These are phyloP conservation scores for Tachina grossa DNA, from an alignment of 2,888 invertebrate species.

Conservation along the genomic window DNA sequence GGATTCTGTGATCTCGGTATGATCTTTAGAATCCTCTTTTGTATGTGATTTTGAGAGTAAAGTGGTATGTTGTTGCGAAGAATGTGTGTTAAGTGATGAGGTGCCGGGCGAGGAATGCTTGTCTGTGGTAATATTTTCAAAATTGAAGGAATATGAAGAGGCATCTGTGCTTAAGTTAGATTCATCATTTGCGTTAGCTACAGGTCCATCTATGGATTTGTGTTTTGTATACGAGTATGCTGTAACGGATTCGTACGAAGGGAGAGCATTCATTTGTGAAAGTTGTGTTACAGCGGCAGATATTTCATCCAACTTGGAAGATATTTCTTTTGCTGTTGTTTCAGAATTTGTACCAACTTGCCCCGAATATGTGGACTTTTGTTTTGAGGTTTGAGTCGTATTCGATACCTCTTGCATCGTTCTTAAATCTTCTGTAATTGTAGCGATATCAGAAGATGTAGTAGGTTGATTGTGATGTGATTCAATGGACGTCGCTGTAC, in stretches of 20 bases:
- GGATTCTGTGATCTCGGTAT: neutral
- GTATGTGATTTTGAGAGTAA: constrained; percentile 39
- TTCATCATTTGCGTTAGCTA: constrained; percentile 44
- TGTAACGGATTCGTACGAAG: constrained; percentile 55
- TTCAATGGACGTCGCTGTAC: constrained; percentile 25
- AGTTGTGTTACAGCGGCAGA: constrained; percentile 66
- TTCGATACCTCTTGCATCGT: neutral
- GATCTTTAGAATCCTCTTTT: neutral
- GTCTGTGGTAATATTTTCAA: constrained; percentile 70
- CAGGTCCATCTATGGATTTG: constrained; percentile 24
- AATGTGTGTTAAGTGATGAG: constrained; percentile 33
- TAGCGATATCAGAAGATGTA: constrained; percentile 37
- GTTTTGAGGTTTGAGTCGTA: neutral
- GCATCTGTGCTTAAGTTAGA: constrained; percentile 60
- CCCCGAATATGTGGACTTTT: constrained; percentile 57
- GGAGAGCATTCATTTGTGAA: constrained; percentile 66
- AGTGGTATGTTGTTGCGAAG: constrained; percentile 25
- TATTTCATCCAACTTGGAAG: constrained; percentile 71
- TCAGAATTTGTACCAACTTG: constrained; percentile 51
- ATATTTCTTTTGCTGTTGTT: constrained; percentile 67
- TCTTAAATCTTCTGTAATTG: constrained; percentile 50
- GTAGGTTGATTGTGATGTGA: neutral
- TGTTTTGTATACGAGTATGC: constrained; percentile 11
- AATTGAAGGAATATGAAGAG: constrained; percentile 68
- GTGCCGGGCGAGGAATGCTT: constrained; percentile 71